Conservation (phyloP, 2,888 invertebrate species). For the Sesia apiformis region DNA sequence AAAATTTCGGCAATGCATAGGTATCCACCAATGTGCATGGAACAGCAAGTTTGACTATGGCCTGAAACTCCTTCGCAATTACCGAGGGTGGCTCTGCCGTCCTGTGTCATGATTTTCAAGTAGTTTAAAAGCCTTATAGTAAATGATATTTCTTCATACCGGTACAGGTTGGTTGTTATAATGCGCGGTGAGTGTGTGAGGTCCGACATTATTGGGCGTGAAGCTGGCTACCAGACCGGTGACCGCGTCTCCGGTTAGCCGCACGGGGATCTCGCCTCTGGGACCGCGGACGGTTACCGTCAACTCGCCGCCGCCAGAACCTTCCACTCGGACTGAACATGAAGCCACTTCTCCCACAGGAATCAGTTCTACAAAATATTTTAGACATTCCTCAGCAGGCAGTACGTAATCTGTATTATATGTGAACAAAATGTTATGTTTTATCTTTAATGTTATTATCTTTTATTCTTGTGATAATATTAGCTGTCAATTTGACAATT, state of each 20-base stretch:
- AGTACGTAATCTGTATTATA: too few species aligned
- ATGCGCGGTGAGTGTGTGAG: slow-evolving; percentile 91
- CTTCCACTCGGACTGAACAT: slow-evolving; percentile 70
- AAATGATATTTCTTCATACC: slow-evolving; percentile 23
- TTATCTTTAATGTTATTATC: too few species aligned
- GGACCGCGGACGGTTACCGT: slow-evolving; percentile 94
- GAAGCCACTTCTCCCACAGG: slow-evolving; percentile 80
- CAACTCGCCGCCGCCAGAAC: slow-evolving; percentile 83
- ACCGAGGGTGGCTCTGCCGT: too few species aligned
- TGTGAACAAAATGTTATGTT: too few species aligned
- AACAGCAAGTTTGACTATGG: too few species aligned
- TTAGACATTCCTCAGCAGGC: neutral
- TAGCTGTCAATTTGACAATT: too few species aligned
- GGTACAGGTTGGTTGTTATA: slow-evolving; percentile 92
- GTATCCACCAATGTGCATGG: too few species aligned
- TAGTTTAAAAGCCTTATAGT: too few species aligned
- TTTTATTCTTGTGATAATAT: too few species aligned
- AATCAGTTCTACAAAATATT: slow-evolving; percentile 79
- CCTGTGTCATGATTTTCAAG: too few species aligned
- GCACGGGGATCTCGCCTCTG: slow-evolving; percentile 88
- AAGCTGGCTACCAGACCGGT: slow-evolving; percentile 93
- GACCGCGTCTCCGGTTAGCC: slow-evolving; percentile 91
- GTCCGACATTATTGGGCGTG: slow-evolving; percentile 93
- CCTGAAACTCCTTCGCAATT: too few species aligned
- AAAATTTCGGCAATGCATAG: too few species aligned